Evolutionary conservation across 2,888 invertebrate genomes (phyloP).

Genomic region (Hipparchia semele): DNA sequence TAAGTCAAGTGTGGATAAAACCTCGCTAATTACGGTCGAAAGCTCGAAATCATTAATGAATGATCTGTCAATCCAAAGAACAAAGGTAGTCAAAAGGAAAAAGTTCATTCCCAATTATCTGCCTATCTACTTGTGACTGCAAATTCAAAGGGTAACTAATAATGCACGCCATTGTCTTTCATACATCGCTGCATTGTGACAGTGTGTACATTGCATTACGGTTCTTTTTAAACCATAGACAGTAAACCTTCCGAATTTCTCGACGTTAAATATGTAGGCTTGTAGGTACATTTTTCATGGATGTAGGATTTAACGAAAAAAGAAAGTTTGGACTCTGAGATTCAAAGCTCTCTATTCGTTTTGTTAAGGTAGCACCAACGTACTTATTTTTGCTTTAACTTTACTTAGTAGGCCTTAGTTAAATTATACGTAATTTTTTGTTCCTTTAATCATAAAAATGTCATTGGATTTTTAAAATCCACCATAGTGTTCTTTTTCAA

Average conservation of each 20-base stretch:
- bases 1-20: background rate
- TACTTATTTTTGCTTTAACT: too few species aligned
- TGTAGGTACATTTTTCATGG: conserved; percentile 5
- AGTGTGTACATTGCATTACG: conserved; percentile 70
- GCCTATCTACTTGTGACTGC: conserved; percentile 73
- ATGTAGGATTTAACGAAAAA: background rate
- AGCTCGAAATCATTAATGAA: conserved; percentile 29
- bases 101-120: conserved; percentile 71
- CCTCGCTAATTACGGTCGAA: conserved; percentile 17
- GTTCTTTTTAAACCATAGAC: conserved; percentile 58
- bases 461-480: background rate
- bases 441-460: background rate
- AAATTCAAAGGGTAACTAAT: conserved; percentile 72
- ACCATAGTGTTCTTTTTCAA: background rate
- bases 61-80: conserved; percentile 29
- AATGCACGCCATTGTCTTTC: conserved; percentile 73
- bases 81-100: conserved; percentile 56
- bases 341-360: background rate
- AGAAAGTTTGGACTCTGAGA: background rate
- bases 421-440: background rate
- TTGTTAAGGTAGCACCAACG: background rate
- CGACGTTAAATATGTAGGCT: background rate
- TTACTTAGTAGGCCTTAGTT: too few species aligned
- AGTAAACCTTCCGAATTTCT: conserved; percentile 33
- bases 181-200: conserved; percentile 73